Percentiles rank a stretch among this genome's conserved stretches.
phyloP scores from a whole-genome alignment of 1,140 invertebrate species.

The Nebria ingens region DNA sequence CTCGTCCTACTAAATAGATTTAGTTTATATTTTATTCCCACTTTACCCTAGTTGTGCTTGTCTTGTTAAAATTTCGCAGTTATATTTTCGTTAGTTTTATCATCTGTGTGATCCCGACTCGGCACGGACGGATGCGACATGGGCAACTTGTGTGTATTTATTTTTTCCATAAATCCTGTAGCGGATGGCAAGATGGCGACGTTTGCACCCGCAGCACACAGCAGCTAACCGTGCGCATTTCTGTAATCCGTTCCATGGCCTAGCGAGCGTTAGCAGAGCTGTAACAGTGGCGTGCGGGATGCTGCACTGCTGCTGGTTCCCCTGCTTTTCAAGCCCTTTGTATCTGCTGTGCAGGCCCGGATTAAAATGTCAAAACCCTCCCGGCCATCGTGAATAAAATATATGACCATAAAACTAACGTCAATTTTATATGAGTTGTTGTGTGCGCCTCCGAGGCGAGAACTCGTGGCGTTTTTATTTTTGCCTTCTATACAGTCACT shows the following conservation, averaged over 20 bases:
- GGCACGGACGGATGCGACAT: too few species aligned
- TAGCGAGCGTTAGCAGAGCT: neutral
- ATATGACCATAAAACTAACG: conserved; percentile 5
- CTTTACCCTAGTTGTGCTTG: too few species aligned
- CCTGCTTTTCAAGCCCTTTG: neutral
- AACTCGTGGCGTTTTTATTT: conserved; percentile 2
- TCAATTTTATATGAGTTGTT: conserved; percentile 9
- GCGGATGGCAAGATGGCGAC: neutral
- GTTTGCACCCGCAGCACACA: neutral
- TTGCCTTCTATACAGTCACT: too few species aligned
- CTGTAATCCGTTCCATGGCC: neutral
- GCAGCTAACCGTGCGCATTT: too few species aligned
- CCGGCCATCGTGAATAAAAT: conserved; percentile 8
- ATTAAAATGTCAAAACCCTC: conserved; percentile 8
- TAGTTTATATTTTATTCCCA: too few species aligned
- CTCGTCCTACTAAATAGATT: too few species aligned
- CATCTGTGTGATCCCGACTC: too few species aligned
- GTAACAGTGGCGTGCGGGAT: neutral
- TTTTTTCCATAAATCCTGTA: neutral
- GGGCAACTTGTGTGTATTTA: too few species aligned
- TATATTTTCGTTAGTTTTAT: too few species aligned
- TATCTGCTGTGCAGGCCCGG: neutral
- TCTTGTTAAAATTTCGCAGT: too few species aligned
- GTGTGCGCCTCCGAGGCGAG: too few species aligned
- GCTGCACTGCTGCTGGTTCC: neutral